Evolutionary conservation across 1,140 invertebrate genomes (phyloP), one percentile per base, ranked within the genome.

Genomic region (Daktulosphaira vitifoliae): DNA sequence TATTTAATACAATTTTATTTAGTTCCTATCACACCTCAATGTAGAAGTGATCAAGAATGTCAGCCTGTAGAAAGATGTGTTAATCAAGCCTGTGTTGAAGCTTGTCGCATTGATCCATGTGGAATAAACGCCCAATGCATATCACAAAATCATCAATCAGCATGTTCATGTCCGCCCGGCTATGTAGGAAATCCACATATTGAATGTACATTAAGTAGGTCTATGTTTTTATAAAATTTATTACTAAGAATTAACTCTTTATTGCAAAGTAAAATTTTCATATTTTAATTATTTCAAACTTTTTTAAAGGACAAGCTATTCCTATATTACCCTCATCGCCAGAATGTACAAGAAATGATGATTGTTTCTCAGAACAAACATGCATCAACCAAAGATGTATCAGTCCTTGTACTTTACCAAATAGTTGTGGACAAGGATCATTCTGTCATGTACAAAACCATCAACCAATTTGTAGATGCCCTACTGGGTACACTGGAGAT

Each of bases 71-170:
- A 92, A 66, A 82, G 83, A 66, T 93, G 90, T 71, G 74, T 83
- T 1, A 76, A 81, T 39, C 87, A 88, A 67, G 82, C 75, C n/a
- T 93, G 90, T 70, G 74, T 86, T 4, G 84, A 89, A 65, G 87
- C 88, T 15, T 94, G 90, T 71, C 79, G 80, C 44, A 76, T 85
- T 13, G 82, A 88, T 62, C 77, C 80, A 3, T 96, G 91, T 71
- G 91, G 91, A 53, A 76, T 86, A 2, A 93, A 92, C 71, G 90
- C 92, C 5, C 80, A 89, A 67, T 95, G 92, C 69, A 83, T 79
- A 71, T 82, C 88, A 2, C 73, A 80, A 7, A 81, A 84, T 68
- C 90, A 94, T 72, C 81, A 81, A 65, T 84, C 84, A 2, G 79
- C 84, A 15, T 95, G 91, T 71, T 78, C 80, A 11, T 95, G 92